Evolutionary conservation across 1,140 invertebrate genomes (phyloP), one percentile per base, ranked within the genome.

Genomic region (Panagrolaimus sp.): DNA sequence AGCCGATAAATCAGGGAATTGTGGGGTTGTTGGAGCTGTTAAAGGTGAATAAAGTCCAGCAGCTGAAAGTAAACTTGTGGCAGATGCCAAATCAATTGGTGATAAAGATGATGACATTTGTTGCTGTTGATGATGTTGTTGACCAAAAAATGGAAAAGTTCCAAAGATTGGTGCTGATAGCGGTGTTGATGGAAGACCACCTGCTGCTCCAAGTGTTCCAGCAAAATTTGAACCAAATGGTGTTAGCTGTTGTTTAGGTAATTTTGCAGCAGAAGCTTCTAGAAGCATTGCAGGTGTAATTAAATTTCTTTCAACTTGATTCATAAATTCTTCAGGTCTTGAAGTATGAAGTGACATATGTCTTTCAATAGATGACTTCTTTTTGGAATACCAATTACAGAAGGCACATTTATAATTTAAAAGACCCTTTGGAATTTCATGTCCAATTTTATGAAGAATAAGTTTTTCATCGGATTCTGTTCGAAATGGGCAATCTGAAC

Each of bases 351-450:
- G 23, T 0, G 23, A 43, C 74, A 76, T 65, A 51, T 76, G 74
- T 9, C 44, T 23, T 44, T 73, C 70, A 38, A 76, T 65, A 9
- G 72, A 31, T 3, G 62, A 20, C 47, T 70, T 72, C 20, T 77
- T 74, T n/a, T 70, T 74, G 7, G 70, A 14, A 65, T 63, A 61
- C 74, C 74, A 76, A 63, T 53, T 64, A 67, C 74, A 76, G 72
- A 76, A 76, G 46, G 53, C 65, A 51, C 74, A 76, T 47, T 76
- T 76, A 48, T 74, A 77, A 25, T 69, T 57, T 44, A 75, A 14
- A 14, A 66, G 31, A 44, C 72, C 31, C 31, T 48, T 45, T 8
- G 71, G 70, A 5, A 61, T 64, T 65, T 72, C 65, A 25, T 72
- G 72, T 20, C 66, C 70, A 16, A 48, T 47, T 27, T 67, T 45